Base-by-base conservation (phyloP, 2,888 invertebrate species). In the Therioaphis trifolii region DNA sequence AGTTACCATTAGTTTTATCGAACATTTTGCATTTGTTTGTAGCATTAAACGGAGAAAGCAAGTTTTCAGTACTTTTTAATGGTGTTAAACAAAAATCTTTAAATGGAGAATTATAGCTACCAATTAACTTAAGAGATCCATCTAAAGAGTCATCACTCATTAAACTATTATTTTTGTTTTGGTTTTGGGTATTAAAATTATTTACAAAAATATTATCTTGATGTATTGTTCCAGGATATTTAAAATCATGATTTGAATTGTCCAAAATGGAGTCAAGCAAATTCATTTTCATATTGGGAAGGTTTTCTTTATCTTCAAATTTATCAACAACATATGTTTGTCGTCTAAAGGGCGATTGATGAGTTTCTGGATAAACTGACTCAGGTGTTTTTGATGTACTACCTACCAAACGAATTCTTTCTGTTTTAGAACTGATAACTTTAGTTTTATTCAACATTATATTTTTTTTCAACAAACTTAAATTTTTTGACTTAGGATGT, bases 291-390 rank as follows among this genome's bases (percentile, higher is more conserved):
- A 52, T 52, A 52, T 43, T 35, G 1, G 74, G 52, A 63, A 58
- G 24, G 76, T 85, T 85, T 79, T 85, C 85, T 79, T 85, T 85
- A 35, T 85, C 84, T 52, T 63, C 82, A n/a, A n/a, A n/a, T n/a
- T n/a, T n/a, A n/a, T n/a, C n/a, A 40, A 85, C 40, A 27, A 35
- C 49, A 69, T 69, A 85, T 1, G 85, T 85, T 85, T 85, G 78
- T n/a, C 85, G 58, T 55, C 85, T 79, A 14, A 78, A 18, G n/a
- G 72, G 68, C 0, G 75, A 66, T 9, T 71, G 40, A 15, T 69
- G 3, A 27, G 2, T 5, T 24, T 55, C 27, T 52, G 58, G 24
- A 14, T 4, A 0, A 52, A 29, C 18, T 14, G 52, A 21, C 15
- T 46, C n/a, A 21, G 29, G 24, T 35, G 24, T 27, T 49, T 82